Evolutionary conservation across 53 echinoderm and acorn worm genomes (phyloP).

Genomic region (Actinopyga echinites): DNA sequence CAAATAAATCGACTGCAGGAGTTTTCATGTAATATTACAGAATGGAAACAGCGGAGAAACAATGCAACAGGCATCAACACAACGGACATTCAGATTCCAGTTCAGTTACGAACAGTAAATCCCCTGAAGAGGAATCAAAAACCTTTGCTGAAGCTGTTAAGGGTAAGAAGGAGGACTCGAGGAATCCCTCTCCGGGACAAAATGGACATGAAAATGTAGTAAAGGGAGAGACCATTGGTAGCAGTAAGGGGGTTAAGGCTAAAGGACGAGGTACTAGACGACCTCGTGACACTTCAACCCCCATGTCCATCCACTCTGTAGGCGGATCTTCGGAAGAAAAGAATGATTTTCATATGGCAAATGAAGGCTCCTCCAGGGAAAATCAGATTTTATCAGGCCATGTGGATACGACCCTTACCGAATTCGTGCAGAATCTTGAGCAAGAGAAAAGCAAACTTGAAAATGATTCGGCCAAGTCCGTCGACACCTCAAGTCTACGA

Average conservation of each 20-base stretch:
- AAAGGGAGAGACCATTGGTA: not conserved
- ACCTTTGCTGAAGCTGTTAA: not conserved
- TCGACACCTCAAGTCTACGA: slow-evolving; percentile 54
- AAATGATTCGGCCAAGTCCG: not conserved
- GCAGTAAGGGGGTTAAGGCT: not conserved
- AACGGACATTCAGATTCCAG: not conserved
- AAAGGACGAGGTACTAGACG: not conserved
- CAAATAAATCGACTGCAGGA: too few species aligned
- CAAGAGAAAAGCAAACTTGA: not conserved
- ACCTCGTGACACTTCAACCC: not conserved
- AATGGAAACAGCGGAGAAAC: not conserved
- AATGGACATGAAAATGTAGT: too few species aligned
- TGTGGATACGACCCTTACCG: not conserved
- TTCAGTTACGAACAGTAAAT: too few species aligned
- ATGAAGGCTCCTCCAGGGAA: not conserved
- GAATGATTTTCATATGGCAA: not conserved
- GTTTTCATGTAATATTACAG: not conserved
- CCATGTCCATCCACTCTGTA: not conserved
- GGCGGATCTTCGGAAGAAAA: not conserved
- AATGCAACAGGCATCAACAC: not conserved
- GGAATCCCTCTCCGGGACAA: too few species aligned
- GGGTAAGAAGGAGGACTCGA: too few species aligned
- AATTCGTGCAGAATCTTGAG: slow-evolving; percentile 8
- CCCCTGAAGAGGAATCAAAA: too few species aligned
- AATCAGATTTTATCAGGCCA: not conserved